Conservation (phyloP, 2,888 invertebrate species). For the Cheilosia pagana region DNA sequence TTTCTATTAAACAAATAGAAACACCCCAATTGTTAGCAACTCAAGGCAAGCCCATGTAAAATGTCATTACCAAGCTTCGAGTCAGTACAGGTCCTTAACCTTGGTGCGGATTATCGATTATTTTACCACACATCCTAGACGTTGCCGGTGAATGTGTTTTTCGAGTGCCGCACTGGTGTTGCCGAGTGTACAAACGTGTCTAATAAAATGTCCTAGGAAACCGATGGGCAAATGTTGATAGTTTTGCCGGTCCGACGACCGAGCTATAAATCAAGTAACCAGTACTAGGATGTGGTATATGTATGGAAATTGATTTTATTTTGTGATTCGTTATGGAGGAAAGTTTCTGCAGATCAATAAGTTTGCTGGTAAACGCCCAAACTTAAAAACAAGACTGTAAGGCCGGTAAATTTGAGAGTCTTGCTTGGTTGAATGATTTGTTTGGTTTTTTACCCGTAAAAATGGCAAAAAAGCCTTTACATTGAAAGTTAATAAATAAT, state of each 20-base stretch:
- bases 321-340: not conserved
- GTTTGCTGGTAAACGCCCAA: constrained; percentile 33
- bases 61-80: not conserved
- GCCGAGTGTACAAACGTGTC: not conserved
- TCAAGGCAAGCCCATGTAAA: not conserved
- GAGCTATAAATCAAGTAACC: not conserved
- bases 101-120: constrained; percentile 53
- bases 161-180: not conserved
- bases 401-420: not conserved
- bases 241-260: not conserved
- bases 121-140: constrained; percentile 27
- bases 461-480: too few species aligned
- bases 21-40: constrained; percentile 18
- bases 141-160: constrained; percentile 18
- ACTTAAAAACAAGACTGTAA: not conserved
- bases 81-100: constrained; percentile 16
- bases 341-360: constrained; percentile 42
- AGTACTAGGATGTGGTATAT: not conserved
- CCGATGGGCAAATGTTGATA: not conserved
- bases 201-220: not conserved
- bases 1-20: constrained; percentile 3
- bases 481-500: too few species aligned
- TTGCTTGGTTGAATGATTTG: not conserved
- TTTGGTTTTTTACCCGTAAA: too few species aligned
- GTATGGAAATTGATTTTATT: not conserved